Percentiles rank a stretch among this genome's conserved stretches.
phyloP scores from a whole-genome alignment of 2,888 invertebrate genomes.

The Apomyelois bistriatella region DNA sequence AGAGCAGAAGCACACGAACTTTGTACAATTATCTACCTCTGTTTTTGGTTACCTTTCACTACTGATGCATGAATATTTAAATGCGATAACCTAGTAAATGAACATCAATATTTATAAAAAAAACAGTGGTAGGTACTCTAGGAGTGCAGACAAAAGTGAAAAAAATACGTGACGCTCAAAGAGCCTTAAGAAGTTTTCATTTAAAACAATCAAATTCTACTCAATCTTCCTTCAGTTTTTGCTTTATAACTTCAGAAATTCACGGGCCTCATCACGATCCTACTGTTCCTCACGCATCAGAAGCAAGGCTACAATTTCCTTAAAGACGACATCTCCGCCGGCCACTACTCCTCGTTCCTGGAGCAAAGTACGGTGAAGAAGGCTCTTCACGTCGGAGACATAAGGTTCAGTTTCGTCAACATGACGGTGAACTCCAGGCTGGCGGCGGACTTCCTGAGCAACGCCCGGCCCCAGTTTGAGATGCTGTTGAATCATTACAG shows the following conservation, averaged over 20 bases:
- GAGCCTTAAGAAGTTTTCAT: too few relatives aligned
- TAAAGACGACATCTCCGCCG: conserved; percentile 43
- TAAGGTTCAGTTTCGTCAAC: conserved; percentile 49
- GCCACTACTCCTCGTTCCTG: conserved; percentile 39
- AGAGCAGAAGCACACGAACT: too few relatives aligned
- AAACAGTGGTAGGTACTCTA: too few relatives aligned
- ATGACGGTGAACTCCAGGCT: conserved; percentile 48
- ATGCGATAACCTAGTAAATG: too few relatives aligned
- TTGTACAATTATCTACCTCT: too few relatives aligned
- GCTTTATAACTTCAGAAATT: conserved; percentile 54
- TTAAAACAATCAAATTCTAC: too few relatives aligned
- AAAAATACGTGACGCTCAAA: too few relatives aligned
- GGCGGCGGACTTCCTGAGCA: conserved; percentile 57
- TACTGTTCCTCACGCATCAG: conserved; percentile 49
- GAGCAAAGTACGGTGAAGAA: conserved; percentile 42
- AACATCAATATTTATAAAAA: too few relatives aligned
- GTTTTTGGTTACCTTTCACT: too few relatives aligned
- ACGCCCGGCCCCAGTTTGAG: conserved; percentile 48
- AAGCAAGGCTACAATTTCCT: conserved; percentile 66
- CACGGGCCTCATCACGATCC: conserved; percentile 39
- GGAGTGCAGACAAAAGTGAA: too few relatives aligned
- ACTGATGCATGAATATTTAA: too few relatives aligned
- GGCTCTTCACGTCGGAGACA: conserved; percentile 63
- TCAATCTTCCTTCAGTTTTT: too few relatives aligned
- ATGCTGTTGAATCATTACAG: conserved; percentile 54